These are phyloP conservation scores for Lepus townsendii DNA, from an alignment of 2,797 vertebrate genomes.

Conservation along the genomic window DNA sequence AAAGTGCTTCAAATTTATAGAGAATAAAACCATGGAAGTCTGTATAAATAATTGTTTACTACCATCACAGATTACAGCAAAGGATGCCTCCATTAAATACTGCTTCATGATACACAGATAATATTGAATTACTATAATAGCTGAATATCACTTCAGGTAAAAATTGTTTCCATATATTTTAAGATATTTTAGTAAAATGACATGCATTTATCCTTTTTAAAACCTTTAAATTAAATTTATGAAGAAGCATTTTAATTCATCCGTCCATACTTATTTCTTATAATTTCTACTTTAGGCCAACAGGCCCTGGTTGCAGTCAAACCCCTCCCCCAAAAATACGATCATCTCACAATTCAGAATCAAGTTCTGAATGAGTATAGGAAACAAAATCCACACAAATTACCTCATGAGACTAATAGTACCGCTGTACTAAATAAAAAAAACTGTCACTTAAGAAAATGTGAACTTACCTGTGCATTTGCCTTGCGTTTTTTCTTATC, in stretches of 20 bases:
- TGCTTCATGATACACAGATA: conserved; percentile 33
- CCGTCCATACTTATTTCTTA: conserved; percentile 33
- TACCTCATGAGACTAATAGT: not conserved
- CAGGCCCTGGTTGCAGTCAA: not conserved
- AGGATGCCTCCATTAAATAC: not conserved
- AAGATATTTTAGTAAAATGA: conserved; percentile 45
- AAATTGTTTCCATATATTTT: conserved; percentile 32
- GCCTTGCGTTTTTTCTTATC: conserved; percentile 94
- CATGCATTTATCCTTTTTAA: conserved; percentile 1
- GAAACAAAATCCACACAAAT: conserved; percentile 51
- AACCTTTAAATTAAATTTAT: conserved; percentile 35
- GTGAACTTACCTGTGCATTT: conserved; percentile 90
- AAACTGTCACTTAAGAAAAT: conserved; percentile 26
- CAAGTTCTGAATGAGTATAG: not conserved
- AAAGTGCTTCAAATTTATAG: conserved; percentile 49
- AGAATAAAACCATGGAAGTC: conserved; percentile 41
- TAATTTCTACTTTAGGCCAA: not conserved
- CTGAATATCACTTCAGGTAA: conserved; percentile 26
- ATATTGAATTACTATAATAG: conserved; percentile 50
- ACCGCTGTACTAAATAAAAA: not conserved
- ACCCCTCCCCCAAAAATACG: not conserved
- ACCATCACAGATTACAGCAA: conserved; percentile 48
- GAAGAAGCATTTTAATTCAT: conserved; percentile 53
- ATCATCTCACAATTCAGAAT: not conserved
- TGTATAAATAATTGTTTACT: conserved; percentile 29